Conservation (phyloP, 2,113 vertebrate genomes). For the Butorides virescens region DNA sequence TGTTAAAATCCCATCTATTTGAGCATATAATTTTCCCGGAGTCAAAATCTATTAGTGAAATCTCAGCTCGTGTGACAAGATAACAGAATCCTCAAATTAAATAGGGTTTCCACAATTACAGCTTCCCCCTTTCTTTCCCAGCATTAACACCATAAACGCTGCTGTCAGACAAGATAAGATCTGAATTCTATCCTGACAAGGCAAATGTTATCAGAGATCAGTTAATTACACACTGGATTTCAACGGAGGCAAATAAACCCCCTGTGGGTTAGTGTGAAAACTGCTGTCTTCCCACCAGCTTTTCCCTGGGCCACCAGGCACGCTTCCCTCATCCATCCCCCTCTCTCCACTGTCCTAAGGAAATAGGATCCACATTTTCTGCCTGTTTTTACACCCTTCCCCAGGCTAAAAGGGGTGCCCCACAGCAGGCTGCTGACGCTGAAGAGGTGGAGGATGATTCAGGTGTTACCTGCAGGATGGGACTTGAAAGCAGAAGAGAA, state of each 20-base stretch:
- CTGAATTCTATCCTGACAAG: constrained; percentile 61
- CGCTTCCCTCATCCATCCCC: not conserved
- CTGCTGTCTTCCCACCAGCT: not conserved
- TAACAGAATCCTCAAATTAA: constrained; percentile 70
- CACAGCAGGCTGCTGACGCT: not conserved
- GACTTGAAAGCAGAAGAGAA: not conserved
- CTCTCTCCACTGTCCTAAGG: rapidly evolving
- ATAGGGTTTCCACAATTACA: constrained; percentile 53
- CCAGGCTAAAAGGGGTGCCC: not conserved
- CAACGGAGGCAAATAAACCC: constrained; percentile 39
- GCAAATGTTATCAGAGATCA: constrained; percentile 67
- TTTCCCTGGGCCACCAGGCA: not conserved
- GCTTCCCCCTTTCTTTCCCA: constrained; percentile 33
- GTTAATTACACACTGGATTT: constrained; percentile 64
- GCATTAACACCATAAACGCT: constrained; percentile 59
- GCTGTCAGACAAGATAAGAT: constrained; percentile 66
- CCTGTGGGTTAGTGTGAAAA: not conserved
- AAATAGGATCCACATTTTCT: not conserved
- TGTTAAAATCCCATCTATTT: constrained; percentile 58
- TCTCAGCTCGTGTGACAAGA: constrained; percentile 56
- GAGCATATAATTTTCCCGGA: constrained; percentile 58
- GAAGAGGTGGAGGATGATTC: not conserved
- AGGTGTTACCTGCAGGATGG: not conserved
- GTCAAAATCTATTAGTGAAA: constrained; percentile 69
- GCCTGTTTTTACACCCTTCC: not conserved